Evolutionary conservation across 2,888 invertebrate genomes (phyloP).

Genomic region (Ypsolopha scabrella): DNA sequence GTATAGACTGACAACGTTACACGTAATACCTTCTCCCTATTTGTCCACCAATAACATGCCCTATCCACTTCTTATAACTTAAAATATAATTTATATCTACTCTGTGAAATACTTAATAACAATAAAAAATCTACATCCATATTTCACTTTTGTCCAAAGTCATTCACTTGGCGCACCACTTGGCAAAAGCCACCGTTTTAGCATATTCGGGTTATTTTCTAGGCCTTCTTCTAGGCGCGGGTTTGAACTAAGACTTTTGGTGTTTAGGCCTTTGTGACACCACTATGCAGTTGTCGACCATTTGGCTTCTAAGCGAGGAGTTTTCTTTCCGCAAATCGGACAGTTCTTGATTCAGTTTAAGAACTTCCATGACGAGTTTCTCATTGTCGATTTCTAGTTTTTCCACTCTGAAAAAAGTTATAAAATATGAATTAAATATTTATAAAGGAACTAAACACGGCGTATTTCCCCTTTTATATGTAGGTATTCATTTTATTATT

Average conservation of each 20-base stretch:
- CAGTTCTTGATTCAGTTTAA: constrained; percentile 78
- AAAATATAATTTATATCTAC: too few relatives aligned
- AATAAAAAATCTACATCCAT: not conserved
- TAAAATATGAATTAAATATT: not conserved
- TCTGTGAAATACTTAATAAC: not conserved
- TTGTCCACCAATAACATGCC: too few relatives aligned
- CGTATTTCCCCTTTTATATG: not conserved
- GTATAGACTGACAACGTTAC: too few relatives aligned
- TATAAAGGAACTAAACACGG: not conserved
- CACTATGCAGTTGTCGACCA: constrained; percentile 75
- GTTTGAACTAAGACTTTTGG: constrained; percentile 43
- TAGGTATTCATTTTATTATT: too few relatives aligned
- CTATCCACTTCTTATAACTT: too few relatives aligned
- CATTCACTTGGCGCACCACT: not conserved
- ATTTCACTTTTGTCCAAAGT: not conserved
- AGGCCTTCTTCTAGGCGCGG: constrained; percentile 11
- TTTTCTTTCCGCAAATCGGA: constrained; percentile 83
- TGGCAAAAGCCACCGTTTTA: not conserved
- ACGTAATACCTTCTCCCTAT: too few relatives aligned
- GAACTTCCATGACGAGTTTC: constrained; percentile 76
- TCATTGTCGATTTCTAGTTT: constrained; percentile 75
- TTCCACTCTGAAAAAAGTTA: constrained; percentile 42
- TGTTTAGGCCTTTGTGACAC: constrained; percentile 38
- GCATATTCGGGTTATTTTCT: not conserved
- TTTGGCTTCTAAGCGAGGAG: constrained; percentile 73